Evolutionary conservation across 1,140 invertebrate species (phyloP), one percentile per base, ranked within the genome.

Genomic region (Drosophila tsacasi): DNA sequence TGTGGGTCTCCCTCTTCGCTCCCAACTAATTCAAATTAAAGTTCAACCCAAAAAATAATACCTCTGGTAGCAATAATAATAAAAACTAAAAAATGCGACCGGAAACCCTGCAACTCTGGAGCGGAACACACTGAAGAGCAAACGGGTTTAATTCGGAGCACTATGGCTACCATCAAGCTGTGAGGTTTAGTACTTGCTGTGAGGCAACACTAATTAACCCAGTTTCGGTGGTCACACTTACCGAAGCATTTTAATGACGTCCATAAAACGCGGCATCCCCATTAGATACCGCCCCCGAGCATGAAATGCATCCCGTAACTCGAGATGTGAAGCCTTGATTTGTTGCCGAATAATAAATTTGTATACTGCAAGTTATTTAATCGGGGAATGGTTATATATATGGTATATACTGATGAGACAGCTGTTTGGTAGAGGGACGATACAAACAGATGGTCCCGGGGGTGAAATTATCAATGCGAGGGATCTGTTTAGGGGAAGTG

Each of bases 131-230:
- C 72, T 27, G 32, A 54, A 32, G 64, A 78, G 62, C 76, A 59
- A 79, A 78, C 83, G 55, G 52, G 57, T 83, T 86, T 76, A 76
- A 64, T 86, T 83, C 79, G 54, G 67, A 81, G 73, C 79, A 64
- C 67, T 32, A 15, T 21, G 47, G 49, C 55, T 39, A 47, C 23
- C 19, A 71, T 71, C 67, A 39, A 35, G 19, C 8, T 17, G 52
- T 40, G 47, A 46, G 60, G 58, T 37, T 52, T 77, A 69, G 59
- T 75, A 80, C 66, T 72, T 80, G 81, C 58, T 76, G 40, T 72
- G 58, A 50, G 47, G 60, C 50, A 81, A 63, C 50, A 40, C 60
- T 81, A 87, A 86, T 86, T 86, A 86, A 83, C 83, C 83, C 76
- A 73, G 67, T 54, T 83, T 79, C 71, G 65, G 47, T 42, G 63